Evolutionary conservation across 2,888 invertebrate genomes (phyloP).

Genomic region (Lasius platythorax): DNA sequence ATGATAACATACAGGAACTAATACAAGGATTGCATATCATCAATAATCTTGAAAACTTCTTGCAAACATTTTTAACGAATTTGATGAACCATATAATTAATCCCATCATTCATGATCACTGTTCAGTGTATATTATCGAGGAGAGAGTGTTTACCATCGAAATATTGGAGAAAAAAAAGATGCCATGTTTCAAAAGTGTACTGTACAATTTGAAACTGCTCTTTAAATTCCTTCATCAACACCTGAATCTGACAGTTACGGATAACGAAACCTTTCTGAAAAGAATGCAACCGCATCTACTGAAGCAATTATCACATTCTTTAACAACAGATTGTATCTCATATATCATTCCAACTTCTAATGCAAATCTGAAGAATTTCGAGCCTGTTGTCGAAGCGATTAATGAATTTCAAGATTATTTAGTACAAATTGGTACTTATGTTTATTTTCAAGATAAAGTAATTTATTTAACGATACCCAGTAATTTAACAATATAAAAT

Average conservation of each 20-base stretch:
- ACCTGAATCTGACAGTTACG: conserved; percentile 87
- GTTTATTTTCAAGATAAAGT: background rate
- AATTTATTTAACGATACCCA: background rate
- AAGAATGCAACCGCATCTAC: conserved; percentile 86
- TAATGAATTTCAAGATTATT: conserved; percentile 89
- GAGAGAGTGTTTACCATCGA: conserved; percentile 85
- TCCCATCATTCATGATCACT: conserved; percentile 87
- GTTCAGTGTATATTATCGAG: conserved; percentile 85
- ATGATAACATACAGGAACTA: conserved; percentile 82
- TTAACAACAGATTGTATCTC: conserved; percentile 92
- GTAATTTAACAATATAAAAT: conserved; percentile 30
- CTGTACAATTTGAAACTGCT: conserved; percentile 88
- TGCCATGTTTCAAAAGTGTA: conserved; percentile 87
- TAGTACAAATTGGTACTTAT: conserved; percentile 87
- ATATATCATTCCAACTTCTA: conserved; percentile 92
- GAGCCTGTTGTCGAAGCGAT: conserved; percentile 89
- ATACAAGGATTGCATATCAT: conserved; percentile 84
- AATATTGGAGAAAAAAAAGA: conserved; percentile 82
- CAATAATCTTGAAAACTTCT: conserved; percentile 86
- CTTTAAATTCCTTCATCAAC: conserved; percentile 88
- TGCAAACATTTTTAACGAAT: conserved; percentile 88
- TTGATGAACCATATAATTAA: conserved; percentile 88
- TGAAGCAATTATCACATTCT: conserved; percentile 88
- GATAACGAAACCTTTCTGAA: conserved; percentile 86
- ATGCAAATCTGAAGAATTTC: conserved; percentile 90